A percentile compares a stretch with the other conserved stretches of the same genome.
Evolutionary conservation across 2,888 invertebrate genomes (phyloP).

Genomic region (Drosophila nigricruria): DNA sequence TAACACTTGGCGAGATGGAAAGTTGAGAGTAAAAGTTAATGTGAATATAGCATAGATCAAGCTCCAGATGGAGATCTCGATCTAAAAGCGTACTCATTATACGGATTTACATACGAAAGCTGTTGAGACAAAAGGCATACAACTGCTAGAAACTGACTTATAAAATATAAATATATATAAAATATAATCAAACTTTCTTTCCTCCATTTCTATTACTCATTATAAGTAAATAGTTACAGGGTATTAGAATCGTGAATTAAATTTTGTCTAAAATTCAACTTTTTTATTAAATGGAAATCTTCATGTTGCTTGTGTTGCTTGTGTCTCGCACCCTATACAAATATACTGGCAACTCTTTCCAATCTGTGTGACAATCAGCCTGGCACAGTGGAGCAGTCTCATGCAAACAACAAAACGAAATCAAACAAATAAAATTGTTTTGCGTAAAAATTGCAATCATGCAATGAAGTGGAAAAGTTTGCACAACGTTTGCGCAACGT

Average conservation of each 20-base stretch:
- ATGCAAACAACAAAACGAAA: constrained; percentile 48
- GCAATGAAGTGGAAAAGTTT: constrained; percentile 79
- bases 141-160: neutral
- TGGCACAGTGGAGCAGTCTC: constrained; percentile 33
- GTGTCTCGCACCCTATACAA: neutral
- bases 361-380: constrained; percentile 43
- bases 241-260: neutral
- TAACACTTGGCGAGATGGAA: too few relatives aligned
- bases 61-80: too few relatives aligned
- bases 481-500: constrained; percentile 68
- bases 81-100: too few relatives aligned
- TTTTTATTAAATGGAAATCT: constrained; percentile 20
- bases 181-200: neutral
- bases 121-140: too few relatives aligned
- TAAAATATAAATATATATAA: neutral
- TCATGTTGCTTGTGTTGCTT: constrained; percentile 2
- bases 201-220: neutral
- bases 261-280: neutral
- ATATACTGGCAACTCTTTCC: constrained; percentile 19
- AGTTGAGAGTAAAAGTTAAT: too few relatives aligned
- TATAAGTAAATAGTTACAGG: neutral
- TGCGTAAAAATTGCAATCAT: constrained; percentile 78
- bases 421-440: constrained; percentile 77
- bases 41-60: too few relatives aligned
- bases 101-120: too few relatives aligned